Evolutionary conservation across 2,797 vertebrate genomes (phyloP), one percentile per base, ranked within the genome.

Genomic region (Sylvilagus floridanus): DNA sequence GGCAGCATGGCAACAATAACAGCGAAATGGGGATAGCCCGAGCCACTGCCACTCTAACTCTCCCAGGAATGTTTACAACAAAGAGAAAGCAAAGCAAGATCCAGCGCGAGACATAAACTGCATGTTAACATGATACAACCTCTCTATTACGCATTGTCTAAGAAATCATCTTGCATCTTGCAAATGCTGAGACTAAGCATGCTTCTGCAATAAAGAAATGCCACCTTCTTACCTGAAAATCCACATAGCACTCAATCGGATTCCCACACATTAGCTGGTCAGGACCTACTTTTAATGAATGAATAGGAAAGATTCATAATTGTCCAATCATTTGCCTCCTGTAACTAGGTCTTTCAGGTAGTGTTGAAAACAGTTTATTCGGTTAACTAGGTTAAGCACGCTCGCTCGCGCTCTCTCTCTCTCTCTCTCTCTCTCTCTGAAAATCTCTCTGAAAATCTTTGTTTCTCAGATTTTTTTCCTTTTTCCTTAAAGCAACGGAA

Each of bases 51-150:
- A 81, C 88, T n/a, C 86, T 91, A 47, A 92, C 95, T 91, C 92
- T 89, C 79, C 88, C 76, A 69, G 95, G 90, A 90, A 83, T 92
- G 88, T 94, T 94, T 73, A 92, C 83, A 96, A 89, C 88, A 89
- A 93, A 97, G 94, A 86, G 91, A 57, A 88, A 81, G 60, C 79
- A 65, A 89, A 81, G 79, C 50, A 65, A 69, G 78, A 81, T 78
- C 79, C 62, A 78, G 92, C 32, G 50, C 93, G 88, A 42, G 93
- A 84, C 92, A 95, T 81, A 94, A 77, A 77, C 68, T n/a, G 81
- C n/a, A 32, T 14, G 68, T 71, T 88, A 93, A 79, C 63, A 65
- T 4, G 26, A 52, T 35, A 35, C n/a, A 2, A 88, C 73, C 90
- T 94, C 81, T 60, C 32, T 87, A 84, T 71, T 91, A 79, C 87